Evolutionary conservation across 2,888 invertebrate species (phyloP), one percentile per base, ranked within the genome.

Genomic region (Pyrochroa serraticornis): DNA sequence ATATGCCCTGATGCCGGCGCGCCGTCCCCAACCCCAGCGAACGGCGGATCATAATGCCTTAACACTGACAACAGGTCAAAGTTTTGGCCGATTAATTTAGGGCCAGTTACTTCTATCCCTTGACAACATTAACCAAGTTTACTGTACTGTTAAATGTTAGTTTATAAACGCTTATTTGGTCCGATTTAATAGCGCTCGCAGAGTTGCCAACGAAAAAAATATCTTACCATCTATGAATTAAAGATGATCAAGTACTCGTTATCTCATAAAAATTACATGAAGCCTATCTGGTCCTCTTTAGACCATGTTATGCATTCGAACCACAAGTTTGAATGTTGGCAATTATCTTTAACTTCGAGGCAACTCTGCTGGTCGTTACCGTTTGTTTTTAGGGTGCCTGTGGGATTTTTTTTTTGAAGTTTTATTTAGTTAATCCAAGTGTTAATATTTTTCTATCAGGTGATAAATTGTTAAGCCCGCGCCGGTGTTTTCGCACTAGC

Each of bases 131-230:
- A 58, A 53, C 52, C 39, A 57, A 57, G 47, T 58, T 38, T 52
- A 58, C 42, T 59, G 50, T 58, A 49, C 53, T 58, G 50, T 50
- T 59, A 39, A 50, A 59, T 59, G 58, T 59, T 54, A 58, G 49
- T 49, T 58, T 48, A 48, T 58, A 46, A 58, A 43, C 49, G 52
- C 46, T 47, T 47, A 57, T 51, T 46, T 47, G 46, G 33, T 51
- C 46, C 32, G 52, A 42, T 46, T 46, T 43, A 42, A 43, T 36
- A 39, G 44, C 39, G 10, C 37, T 12, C 37, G 38, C 55, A 43
- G 39, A 50, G 45, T 36, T 50, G 49, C 56, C 50, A 56, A 44
- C 55, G 37, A 43, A 35, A 22, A 22, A 22, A 22, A 22, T 22
- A 22, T 22, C n/a, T n/a, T n/a, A n/a, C n/a, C 22, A 22, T 3